Conservation (phyloP, 2,888 invertebrate species). For the Nebria brevicollis region DNA sequence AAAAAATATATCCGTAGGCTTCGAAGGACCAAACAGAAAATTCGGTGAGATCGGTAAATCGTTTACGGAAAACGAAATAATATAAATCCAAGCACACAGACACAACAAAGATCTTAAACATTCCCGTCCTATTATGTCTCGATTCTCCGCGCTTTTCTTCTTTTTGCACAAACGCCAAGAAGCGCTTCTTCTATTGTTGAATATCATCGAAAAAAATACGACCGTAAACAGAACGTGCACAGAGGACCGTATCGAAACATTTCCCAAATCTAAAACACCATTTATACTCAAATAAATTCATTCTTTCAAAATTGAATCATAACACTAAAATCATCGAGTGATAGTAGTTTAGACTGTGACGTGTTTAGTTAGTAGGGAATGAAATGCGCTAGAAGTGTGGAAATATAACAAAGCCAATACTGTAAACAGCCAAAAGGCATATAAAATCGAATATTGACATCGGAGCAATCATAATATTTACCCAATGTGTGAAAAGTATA, state of each 20-base stretch:
- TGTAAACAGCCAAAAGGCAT: slow-evolving; percentile 11
- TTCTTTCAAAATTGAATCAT: too few relatives aligned
- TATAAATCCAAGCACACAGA: slow-evolving; percentile 8
- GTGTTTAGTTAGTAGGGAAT: too few relatives aligned
- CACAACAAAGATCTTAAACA: slow-evolving; percentile 31
- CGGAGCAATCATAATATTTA: slow-evolving; percentile 62
- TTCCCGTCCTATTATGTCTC: slow-evolving; percentile 29
- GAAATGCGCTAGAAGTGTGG: not conserved
- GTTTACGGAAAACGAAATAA: slow-evolving; percentile 13
- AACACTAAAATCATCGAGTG: too few relatives aligned
- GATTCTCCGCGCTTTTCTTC: slow-evolving; percentile 16
- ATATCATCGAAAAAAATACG: slow-evolving; percentile 35
- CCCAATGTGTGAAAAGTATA: slow-evolving; percentile 57
- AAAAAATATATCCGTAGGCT: not conserved
- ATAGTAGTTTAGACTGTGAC: too few relatives aligned
- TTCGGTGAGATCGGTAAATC: not conserved
- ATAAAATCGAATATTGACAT: slow-evolving; percentile 59
- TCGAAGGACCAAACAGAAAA: not conserved
- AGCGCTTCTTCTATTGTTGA: slow-evolving; percentile 32
- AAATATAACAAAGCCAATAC: not conserved
- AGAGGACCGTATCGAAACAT: not conserved
- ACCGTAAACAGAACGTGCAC: slow-evolving; percentile 39
- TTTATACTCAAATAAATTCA: too few relatives aligned
- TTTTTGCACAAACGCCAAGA: not conserved
- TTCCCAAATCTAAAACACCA: not conserved